These are phyloP conservation scores for Apamea crenata DNA, from an alignment of 2,888 invertebrate species.

Conservation along the genomic window DNA sequence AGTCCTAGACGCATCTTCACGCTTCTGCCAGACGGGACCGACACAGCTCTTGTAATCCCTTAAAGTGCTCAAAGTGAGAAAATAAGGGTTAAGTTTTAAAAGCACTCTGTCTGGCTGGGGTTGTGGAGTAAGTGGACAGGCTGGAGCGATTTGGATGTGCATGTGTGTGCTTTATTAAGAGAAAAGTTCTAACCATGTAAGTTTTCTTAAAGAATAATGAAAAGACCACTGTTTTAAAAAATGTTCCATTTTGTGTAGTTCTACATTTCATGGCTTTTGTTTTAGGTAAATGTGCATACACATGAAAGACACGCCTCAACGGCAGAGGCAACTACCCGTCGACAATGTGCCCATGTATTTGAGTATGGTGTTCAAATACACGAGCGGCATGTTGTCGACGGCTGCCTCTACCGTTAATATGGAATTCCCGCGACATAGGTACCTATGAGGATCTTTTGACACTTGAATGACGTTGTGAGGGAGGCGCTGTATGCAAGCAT, in stretches of 20 bases:
- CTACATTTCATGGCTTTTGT: not conserved
- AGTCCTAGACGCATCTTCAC: slow-evolving; percentile 71
- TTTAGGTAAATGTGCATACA: not conserved
- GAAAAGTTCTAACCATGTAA: no score
- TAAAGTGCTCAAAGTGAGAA: slow-evolving; percentile 87
- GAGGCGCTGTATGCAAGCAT: no score
- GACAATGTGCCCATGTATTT: no score
- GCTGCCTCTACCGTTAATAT: not conserved
- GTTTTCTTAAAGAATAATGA: no score
- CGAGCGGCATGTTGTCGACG: no score
- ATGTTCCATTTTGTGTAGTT: not conserved
- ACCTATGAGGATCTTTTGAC: no score
- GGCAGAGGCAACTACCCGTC: no score
- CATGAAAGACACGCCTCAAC: no score
- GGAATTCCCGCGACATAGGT: not conserved
- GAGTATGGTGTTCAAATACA: no score
- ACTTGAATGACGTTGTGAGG: no score
- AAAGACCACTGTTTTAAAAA: no score
- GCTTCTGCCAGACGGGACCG: slow-evolving; percentile 58
- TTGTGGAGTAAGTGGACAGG: slow-evolving; percentile 46
- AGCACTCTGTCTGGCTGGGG: slow-evolving; percentile 77
- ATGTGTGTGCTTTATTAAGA: no score
- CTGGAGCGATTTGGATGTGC: not conserved
- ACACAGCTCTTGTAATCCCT: slow-evolving; percentile 82
- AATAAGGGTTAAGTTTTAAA: slow-evolving; percentile 89